Evolutionary conservation across 2,888 invertebrate species (phyloP).

Genomic region (Trachelus tabidus): DNA sequence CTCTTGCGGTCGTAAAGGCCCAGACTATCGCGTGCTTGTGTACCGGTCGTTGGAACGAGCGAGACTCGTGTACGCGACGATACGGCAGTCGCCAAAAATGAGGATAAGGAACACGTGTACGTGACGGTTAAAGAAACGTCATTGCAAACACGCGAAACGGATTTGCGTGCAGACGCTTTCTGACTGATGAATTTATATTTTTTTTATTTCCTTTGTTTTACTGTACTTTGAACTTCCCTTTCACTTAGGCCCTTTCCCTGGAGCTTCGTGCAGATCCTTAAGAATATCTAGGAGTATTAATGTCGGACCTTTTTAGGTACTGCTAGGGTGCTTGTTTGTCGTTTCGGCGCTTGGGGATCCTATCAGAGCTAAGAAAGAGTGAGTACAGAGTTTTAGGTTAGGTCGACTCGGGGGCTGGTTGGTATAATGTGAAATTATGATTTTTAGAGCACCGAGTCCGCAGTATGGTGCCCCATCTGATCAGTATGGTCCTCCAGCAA

Average conservation of each 20-base stretch:
- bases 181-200: not conserved
- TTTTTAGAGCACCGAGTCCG: conserved; percentile 43
- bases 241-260: not conserved
- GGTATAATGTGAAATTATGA: not conserved
- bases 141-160: not conserved
- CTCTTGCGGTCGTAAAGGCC: not conserved
- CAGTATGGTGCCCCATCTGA: conserved; percentile 41
- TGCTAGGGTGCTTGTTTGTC: conserved; percentile 71
- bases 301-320: conserved; percentile 67
- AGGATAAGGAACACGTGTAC: not conserved
- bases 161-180: not conserved
- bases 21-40: not conserved
- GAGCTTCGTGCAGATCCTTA: not conserved
- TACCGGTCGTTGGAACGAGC: not conserved
- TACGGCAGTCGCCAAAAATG: not conserved
- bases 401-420: not conserved
- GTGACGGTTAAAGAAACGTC: not conserved
- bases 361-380: conserved; percentile 60
- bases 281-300: not conserved
- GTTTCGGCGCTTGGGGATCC: conserved; percentile 63
- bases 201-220: not conserved
- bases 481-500: conserved; percentile 30
- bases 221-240: not conserved
- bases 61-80: not conserved
- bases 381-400: conserved; percentile 34